Evolutionary conservation across 2,797 vertebrate species (phyloP), one percentile per base, ranked within the genome.

Genomic region (Danio kyathit): DNA sequence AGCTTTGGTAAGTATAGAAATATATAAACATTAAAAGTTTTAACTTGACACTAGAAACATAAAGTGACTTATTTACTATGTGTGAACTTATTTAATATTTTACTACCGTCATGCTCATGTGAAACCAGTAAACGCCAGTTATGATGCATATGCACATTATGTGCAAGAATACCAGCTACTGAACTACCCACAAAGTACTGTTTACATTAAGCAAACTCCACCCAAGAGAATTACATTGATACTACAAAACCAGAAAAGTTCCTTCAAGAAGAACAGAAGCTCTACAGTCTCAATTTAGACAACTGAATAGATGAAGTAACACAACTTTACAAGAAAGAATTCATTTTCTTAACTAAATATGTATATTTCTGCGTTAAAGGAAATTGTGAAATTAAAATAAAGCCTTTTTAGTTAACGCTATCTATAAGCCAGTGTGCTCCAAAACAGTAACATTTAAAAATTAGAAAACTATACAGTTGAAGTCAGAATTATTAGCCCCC

Each of bases 201-300:
- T 56, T 71, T 71, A 71, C 51, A 56, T 8, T 56, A 11, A 56
- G 51, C 38, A 71, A 56, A 56, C 11, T 56, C 51, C 69, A 71
- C 51, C 69, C 69, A 71, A 19, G 56, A 9, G 11, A 43, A 56
- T 21, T 29, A 6, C 13, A 13, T 16, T 67, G 64, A 19, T 48
- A 17, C n/a, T 19, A 56, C 38, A n/a, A 3, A 41, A n/a, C n/a
- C 51, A 54, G 51, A 43, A 56, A 43, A 7, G 16, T 40, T 63
- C 13, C 7, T 56, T 11, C 40, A 7, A 16, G 38, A 16, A 19
- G 51, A 56, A 71, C n/a, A 43, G 69, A 17, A 38, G 65, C 6
- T 14, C 13, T 48, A 29, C 60, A 14, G 49, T 12, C 7, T 21
- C 3, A 5, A 40, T n/a, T 63, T 16, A 41, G 13, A 40, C 60